phyloP scores from a whole-genome alignment of 2,113 vertebrate genomes.

The Nycticorax nycticorax region DNA sequence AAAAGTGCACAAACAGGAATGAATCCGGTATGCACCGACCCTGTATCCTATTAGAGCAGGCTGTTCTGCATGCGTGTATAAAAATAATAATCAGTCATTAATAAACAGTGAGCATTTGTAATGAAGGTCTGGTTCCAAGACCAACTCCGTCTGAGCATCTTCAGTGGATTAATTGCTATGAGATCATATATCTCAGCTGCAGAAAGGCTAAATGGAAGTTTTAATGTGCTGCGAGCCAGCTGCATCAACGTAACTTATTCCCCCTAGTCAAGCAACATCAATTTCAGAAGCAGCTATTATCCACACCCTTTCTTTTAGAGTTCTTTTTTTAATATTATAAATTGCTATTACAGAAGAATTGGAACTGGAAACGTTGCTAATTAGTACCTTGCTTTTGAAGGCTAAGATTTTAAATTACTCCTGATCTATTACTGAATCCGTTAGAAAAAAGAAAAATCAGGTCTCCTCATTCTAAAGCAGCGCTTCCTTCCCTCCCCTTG shows the following conservation, averaged over 20 bases:
- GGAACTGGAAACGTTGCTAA: neutral
- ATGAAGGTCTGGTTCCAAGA: slow-evolving; percentile 19
- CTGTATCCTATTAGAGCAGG: neutral
- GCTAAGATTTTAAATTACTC: slow-evolving; percentile 12
- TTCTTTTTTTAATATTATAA: neutral
- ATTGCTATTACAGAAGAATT: slow-evolving; percentile 3
- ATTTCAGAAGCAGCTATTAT: slow-evolving; percentile 46
- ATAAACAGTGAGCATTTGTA: neutral
- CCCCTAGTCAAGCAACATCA: slow-evolving; percentile 35
- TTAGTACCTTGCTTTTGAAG: neutral
- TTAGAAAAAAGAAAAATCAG: neutral
- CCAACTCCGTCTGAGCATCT: slow-evolving; percentile 12
- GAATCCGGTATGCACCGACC: neutral
- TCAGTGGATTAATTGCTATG: slow-evolving; percentile 16
- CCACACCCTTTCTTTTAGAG: neutral
- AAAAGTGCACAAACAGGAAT: neutral
- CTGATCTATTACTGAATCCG: neutral
- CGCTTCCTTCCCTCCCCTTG: neutral
- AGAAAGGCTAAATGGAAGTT: slow-evolving; percentile 50
- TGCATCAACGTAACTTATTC: slow-evolving; percentile 28
- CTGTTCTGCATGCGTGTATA: neutral
- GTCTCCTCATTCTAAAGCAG: neutral
- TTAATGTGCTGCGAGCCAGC: slow-evolving; percentile 18
- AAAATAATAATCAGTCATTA: neutral
- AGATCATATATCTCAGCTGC: neutral